Evolutionary conservation across 1,140 invertebrate genomes (phyloP), one percentile per base, ranked within the genome.

Genomic region (Heliothis virescens): DNA sequence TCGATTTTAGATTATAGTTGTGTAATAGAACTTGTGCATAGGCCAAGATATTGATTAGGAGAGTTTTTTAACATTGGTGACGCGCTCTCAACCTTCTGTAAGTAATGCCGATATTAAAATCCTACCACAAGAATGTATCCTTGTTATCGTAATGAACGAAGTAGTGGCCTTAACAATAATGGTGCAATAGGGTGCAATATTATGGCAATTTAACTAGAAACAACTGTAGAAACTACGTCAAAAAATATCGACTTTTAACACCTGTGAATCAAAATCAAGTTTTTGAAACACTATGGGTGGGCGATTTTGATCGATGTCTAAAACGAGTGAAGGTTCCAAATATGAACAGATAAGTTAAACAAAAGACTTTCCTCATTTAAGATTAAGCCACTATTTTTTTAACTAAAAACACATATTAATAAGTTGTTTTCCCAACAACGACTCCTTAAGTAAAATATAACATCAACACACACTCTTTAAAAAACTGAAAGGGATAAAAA

Each of bases 41-140:
- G n/a, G 41, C 41, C n/a, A 57, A 26, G n/a, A 65, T 48, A 65
- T 65, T 47, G 62, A 65, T 65, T 47, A 4, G 34, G 62, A 65
- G 48, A 65, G 62, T 65, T 48, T 65, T 65, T 10, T n/a, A n/a
- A 18, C 16, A n/a, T 18, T 47, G n/a, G n/a, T 47, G n/a, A 16
- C 12, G 11, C n/a, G 62, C 47, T 65, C 62, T 65, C 62, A 47
- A n/a, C n/a, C 62, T 65, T 65, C 2, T 4, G 5, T 41, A 41
- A 41, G 34, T 65, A 65, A 48, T 65, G n/a, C 41, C 9, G 62
- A 65, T 48, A 12, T 65, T 65, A 18, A 65, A 18, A 12, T 48
- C 47, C 15, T 53, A n/a, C 3, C 5, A 0, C 15, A 53, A n/a
- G n/a, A 53, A 53, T n/a, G 7, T 53, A 3, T 7, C 5, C 52